Evolutionary conservation across 1,140 invertebrate species (phyloP), one percentile per base, ranked within the genome.

Genomic region (Zaprionus vittiger): DNA sequence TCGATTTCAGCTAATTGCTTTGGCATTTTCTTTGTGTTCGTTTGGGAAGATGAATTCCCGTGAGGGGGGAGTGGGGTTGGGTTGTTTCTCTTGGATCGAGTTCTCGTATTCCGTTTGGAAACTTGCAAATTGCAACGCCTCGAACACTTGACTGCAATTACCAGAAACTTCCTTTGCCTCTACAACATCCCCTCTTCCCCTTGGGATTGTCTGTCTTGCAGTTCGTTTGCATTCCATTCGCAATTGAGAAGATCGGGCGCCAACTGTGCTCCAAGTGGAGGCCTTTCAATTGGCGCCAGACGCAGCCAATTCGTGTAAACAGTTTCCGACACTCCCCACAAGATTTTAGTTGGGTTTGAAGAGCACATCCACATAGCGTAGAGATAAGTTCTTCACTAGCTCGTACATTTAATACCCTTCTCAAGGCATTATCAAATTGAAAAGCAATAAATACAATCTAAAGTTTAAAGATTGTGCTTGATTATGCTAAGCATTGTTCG

Each of bases 1-100:
- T 85, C 74, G 75, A 84, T 84, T 81, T 87, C 65, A 73, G 77
- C 70, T 79, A 81, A 89, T 90, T 89, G 79, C 60, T 84, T 61
- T 84, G 81, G 80, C 80, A 80, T 63, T 80, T 70, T 54, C 47
- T 41, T 55, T 57, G 12, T n/a, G 22, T 70, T 17, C 5, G 20
- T 6, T 63, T 14, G 49, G 26, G 7, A 4, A 17, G 6, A 34
- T 62, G 24, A 12, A 41, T 41, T 28, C 1, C 26, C 0, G 4
- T 17, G 17, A 15, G 44, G 5, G 44, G 17, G 17, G 3, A 49
- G 38, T 41, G 38, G 24, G 0, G 24, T n/a, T 41, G 15, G 15
- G 0, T 31, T 9, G 9, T 31, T 41, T 41, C 60, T 22, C 41
- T 34, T 6, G 69, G 54, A 71, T 71, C 60, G 41, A 44, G 38